A percentile compares a stretch with the other conserved stretches of the same genome.
These are phyloP conservation scores for Xanthostigma xanthostigma DNA, from an alignment of 2,888 invertebrate species.

Conservation along the genomic window DNA sequence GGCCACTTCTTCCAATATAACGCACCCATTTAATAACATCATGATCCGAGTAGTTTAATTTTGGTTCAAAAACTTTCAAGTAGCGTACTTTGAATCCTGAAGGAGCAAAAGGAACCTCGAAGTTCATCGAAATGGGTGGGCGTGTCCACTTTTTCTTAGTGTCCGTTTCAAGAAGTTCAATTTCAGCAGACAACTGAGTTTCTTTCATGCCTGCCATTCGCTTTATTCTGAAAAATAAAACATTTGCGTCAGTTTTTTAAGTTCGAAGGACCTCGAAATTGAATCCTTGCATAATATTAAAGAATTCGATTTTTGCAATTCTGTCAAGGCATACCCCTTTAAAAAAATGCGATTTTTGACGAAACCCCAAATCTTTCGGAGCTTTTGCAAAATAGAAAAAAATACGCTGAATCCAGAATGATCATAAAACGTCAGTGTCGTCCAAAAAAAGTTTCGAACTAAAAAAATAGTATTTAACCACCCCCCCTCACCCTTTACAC, in stretches of 20 bases:
- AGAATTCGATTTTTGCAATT: too few relatives aligned
- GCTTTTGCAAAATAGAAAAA: too few relatives aligned
- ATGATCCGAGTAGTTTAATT: slow-evolving; percentile 98
- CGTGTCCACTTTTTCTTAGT: slow-evolving; percentile 99
- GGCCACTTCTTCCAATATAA: slow-evolving; percentile 96
- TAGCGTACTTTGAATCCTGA: slow-evolving; percentile 99
- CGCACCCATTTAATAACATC: slow-evolving; percentile 99
- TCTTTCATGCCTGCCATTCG: slow-evolving; percentile 98
- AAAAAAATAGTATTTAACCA: too few relatives aligned
- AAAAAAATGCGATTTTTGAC: too few relatives aligned
- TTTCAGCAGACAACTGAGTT: slow-evolving; percentile 97
- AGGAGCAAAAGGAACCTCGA: slow-evolving; percentile 99
- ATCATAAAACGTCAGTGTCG: too few relatives aligned
- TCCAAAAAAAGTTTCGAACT: too few relatives aligned
- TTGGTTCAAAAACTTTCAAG: slow-evolving; percentile 98
- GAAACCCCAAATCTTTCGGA: too few relatives aligned
- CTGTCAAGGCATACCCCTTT: too few relatives aligned
- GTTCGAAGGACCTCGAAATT: not conserved
- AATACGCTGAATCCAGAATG: too few relatives aligned
- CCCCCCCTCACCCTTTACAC: too few relatives aligned
- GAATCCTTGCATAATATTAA: too few relatives aligned
- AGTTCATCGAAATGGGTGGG: slow-evolving; percentile 99
- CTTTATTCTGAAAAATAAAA: slow-evolving; percentile 49
- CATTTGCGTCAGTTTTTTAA: not conserved
- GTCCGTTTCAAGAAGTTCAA: slow-evolving; percentile 94